Evolutionary conservation across 2,888 invertebrate species (phyloP), one percentile per base, ranked within the genome.

Genomic region (Pteria penguin): DNA sequence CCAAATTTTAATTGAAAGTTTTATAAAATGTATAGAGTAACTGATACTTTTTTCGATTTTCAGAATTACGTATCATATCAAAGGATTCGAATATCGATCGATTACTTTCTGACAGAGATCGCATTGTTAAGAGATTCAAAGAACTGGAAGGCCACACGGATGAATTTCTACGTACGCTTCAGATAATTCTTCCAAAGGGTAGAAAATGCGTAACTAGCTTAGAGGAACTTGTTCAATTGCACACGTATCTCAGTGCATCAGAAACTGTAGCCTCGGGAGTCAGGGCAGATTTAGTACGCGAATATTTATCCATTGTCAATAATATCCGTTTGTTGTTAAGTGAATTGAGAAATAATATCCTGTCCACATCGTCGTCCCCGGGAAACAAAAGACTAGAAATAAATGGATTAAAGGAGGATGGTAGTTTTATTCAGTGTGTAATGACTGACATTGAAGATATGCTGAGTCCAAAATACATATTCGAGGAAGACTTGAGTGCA

Each of bases 291-390:
- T 61, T 85, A 4, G 58, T 86, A 22, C 72, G 79, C 27, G 84
- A 85, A 73, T 86, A 80, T 75, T 65, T 84, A 27, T 72, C 82
- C 27, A 83, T 84, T 26, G 82, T 86, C 2, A 84, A 83, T 62
- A 69, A 75, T 22, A 75, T 85, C 14, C 82, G 85, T 3, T 58
- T 84, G 54, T 73, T 76, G 58, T 72, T 78, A 2, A 75, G 74
- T n/a, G 71, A 83, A 3, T 76, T 85, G 4, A 71, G 72, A 29
- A 66, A 75, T 14, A 72, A 82, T 22, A 24, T 54, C 31, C 29
- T 29, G n/a, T 22, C 29, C 14, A 31, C 26, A 32, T 31, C 45
- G 24, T 52, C 29, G 18, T 18, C 32, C 14, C 27, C 24, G 32
- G 14, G 31, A 18, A 24, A n/a, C 27, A 57, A 18, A 5, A 65